phyloP scores from a whole-genome alignment of 2,888 invertebrate species.

The Coelinius sp. region DNA sequence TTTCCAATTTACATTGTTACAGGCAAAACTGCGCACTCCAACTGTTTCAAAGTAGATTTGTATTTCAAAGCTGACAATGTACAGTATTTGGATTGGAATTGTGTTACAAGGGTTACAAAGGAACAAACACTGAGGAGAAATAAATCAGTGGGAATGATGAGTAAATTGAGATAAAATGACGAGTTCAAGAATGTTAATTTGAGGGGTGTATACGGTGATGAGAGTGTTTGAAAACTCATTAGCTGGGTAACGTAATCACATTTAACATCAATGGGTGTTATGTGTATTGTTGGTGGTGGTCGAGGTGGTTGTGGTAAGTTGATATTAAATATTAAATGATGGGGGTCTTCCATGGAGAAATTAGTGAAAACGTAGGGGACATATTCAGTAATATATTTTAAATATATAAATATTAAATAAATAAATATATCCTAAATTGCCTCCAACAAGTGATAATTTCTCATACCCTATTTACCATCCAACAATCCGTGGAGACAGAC shows the following conservation, averaged over 20 bases:
- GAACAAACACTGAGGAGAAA: not conserved
- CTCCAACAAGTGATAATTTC: not conserved
- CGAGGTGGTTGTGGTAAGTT: not conserved
- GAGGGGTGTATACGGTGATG: constrained; percentile 51
- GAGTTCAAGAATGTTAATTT: constrained; percentile 26
- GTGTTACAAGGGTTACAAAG: not conserved
- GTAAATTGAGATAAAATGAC: constrained; percentile 20
- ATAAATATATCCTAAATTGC: not conserved
- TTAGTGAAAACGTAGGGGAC: too few relatives aligned
- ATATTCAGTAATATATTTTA: too few relatives aligned
- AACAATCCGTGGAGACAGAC: constrained; percentile 25
- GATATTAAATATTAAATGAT: not conserved
- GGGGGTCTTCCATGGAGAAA: not conserved
- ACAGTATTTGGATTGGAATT: constrained; percentile 5
- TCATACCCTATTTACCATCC: not conserved
- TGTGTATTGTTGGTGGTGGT: not conserved
- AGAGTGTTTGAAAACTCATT: constrained; percentile 59
- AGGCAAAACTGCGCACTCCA: not conserved
- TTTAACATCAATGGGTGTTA: not conserved
- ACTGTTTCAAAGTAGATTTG: constrained; percentile 8
- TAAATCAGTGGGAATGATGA: not conserved
- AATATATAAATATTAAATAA: too few relatives aligned
- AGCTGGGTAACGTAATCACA: constrained; percentile 31
- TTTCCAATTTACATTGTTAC: not conserved
- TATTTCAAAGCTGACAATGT: not conserved